phyloP scores from a whole-genome alignment of 2,888 invertebrate species.

The Sinelater perroti region DNA sequence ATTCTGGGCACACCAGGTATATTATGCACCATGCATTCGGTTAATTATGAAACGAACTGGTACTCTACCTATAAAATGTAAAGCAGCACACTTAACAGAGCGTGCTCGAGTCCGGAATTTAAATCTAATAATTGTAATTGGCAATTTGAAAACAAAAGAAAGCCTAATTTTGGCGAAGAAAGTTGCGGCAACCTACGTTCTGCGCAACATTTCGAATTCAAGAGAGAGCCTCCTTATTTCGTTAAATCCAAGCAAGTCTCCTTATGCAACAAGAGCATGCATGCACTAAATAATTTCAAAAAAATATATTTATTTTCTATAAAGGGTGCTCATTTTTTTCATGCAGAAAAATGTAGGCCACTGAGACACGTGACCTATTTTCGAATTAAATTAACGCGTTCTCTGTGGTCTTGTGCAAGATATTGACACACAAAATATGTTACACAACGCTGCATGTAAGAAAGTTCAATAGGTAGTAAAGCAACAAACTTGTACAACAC shows the following conservation, averaged over 20 bases:
- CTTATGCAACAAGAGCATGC: too few species aligned
- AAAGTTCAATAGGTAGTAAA: conserved; percentile 10
- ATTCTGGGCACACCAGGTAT: conserved; percentile 3
- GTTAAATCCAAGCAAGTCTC: too few species aligned
- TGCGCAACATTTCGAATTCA: too few species aligned
- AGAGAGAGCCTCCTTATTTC: too few species aligned
- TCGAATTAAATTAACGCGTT: conserved; percentile 25
- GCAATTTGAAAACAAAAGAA: conserved; percentile 7
- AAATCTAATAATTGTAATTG: conserved; percentile 13
- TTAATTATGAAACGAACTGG: not conserved
- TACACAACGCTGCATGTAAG: conserved; percentile 12
- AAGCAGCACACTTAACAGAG: not conserved
- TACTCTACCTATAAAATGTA: conserved; percentile 3
- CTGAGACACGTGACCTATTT: conserved; percentile 7
- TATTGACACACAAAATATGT: conserved; percentile 19
- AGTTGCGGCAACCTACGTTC: not conserved
- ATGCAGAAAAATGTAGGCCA: not conserved
- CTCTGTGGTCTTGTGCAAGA: conserved; percentile 15
- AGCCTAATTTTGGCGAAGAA: conserved; percentile 12
- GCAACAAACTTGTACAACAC: conserved; percentile 6
- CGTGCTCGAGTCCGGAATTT: not conserved
- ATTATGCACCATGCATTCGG: conserved; percentile 1
- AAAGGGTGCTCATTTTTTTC: too few species aligned
- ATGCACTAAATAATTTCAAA: too few species aligned
- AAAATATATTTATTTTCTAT: too few species aligned